Percentiles rank a stretch among this genome's conserved stretches.
phyloP scores from a whole-genome alignment of 2,113 vertebrate species.

The Clarias gariepinus region DNA sequence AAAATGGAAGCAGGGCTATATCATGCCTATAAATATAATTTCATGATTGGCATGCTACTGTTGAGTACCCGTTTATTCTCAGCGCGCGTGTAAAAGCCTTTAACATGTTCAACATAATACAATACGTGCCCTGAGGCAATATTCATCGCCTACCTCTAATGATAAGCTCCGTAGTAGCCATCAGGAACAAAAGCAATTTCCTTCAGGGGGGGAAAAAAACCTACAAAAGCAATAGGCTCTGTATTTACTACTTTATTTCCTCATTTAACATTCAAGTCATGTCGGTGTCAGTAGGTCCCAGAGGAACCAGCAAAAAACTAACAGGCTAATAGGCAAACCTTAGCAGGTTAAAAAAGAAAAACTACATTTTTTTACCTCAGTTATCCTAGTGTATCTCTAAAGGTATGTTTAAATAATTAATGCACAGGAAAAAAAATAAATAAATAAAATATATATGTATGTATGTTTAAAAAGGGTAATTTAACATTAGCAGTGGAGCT shows the following conservation, averaged over 20 bases:
- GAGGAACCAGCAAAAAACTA: not conserved
- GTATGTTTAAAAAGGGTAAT: not conserved
- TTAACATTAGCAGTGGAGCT: not conserved
- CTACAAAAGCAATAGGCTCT: not conserved
- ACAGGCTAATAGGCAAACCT: not conserved
- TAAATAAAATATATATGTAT: too few relatives aligned
- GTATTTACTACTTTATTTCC: not conserved
- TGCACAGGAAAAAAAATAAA: not conserved
- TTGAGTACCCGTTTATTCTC: not conserved
- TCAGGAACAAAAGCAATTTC: slow-evolving; percentile 27
- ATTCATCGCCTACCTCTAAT: not conserved
- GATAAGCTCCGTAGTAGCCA: not conserved
- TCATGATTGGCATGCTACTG: not conserved
- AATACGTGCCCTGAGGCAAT: not conserved
- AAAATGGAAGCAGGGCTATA: not conserved
- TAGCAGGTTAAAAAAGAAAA: not conserved
- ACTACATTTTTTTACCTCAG: not conserved
- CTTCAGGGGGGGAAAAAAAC: not conserved
- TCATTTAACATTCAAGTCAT: not conserved
- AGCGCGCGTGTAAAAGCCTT: not conserved
- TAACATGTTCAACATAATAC: not conserved
- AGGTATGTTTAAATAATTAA: not conserved
- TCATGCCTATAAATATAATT: not conserved
- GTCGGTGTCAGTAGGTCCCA: not conserved
- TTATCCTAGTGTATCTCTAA: not conserved